phyloP scores from a whole-genome alignment of 2,888 invertebrate species.

The Homarus gammarus region DNA sequence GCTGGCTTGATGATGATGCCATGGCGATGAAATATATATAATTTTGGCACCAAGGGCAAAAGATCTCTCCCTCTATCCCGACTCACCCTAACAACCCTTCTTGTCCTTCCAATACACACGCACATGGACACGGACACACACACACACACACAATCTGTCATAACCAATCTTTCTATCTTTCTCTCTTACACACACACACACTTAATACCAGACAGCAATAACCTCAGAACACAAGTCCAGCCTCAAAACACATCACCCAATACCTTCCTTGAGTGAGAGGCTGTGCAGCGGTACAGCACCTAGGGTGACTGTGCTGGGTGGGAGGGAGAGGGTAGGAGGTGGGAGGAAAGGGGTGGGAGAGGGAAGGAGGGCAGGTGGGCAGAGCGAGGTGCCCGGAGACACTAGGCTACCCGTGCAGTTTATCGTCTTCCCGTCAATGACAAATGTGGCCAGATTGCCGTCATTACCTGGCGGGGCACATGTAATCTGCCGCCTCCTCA shows the following conservation, averaged over 20 bases:
- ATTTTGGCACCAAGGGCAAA: too few relatives aligned
- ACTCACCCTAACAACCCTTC: too few relatives aligned
- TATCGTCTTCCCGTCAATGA: constrained; percentile 40
- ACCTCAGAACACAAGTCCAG: too few relatives aligned
- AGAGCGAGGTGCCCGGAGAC: neutral
- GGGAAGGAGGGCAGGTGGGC: neutral
- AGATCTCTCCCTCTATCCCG: too few relatives aligned
- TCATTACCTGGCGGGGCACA: constrained; percentile 33
- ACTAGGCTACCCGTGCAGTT: neutral
- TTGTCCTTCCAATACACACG: neutral
- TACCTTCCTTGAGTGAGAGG: too few relatives aligned
- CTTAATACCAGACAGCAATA: too few relatives aligned
- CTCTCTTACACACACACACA: constrained; percentile 8
- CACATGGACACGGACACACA: neutral
- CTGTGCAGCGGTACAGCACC: neutral
- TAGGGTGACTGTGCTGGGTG: neutral
- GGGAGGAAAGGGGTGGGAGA: neutral
- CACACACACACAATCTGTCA: too few relatives aligned
- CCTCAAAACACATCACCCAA: neutral
- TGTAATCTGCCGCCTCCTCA: constrained; percentile 37
- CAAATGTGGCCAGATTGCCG: constrained; percentile 55
- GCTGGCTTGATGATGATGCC: too few relatives aligned
- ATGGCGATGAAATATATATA: too few relatives aligned
- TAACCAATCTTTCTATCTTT: too few relatives aligned
- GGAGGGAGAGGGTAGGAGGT: constrained; percentile 2